A percentile compares a stretch with the other conserved stretches of the same genome.
These are phyloP conservation scores for Hylyphantes graminicola DNA, from an alignment of 1,140 invertebrate genomes.

Conservation along the genomic window DNA sequence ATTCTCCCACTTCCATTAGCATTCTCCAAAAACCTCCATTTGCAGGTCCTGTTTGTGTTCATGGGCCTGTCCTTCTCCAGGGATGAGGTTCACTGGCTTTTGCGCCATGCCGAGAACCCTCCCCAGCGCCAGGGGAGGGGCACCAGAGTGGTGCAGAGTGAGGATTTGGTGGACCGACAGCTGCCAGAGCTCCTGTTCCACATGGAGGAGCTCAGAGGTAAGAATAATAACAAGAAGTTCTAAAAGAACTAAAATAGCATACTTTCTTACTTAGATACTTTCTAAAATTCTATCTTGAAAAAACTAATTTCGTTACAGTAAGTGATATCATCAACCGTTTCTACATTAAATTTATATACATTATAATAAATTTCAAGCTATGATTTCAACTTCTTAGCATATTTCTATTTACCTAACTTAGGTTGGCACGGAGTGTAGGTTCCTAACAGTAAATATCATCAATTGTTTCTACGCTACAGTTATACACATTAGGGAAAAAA, in stretches of 20 bases:
- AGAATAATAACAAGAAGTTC: no score
- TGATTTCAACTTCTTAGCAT: no score
- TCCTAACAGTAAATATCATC: no score
- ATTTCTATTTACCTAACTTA: no score
- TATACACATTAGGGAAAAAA: no score
- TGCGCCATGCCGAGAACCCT: conserved; percentile 96
- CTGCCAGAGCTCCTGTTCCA: conserved; percentile 97
- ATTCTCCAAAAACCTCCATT: conserved; percentile 50
- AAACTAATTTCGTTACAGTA: background rate
- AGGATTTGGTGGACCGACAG: conserved; percentile 92
- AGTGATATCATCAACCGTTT: no score
- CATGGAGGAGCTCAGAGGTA: conserved; percentile 92
- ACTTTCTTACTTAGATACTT: no score
- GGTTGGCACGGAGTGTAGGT: no score
- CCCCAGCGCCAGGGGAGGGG: conserved; percentile 82
- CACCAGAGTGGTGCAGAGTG: conserved; percentile 73
- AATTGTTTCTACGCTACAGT: no score
- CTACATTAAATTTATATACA: no score
- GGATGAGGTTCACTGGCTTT: conserved; percentile 97
- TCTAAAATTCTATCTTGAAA: conserved; percentile 27
- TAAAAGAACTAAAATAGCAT: no score
- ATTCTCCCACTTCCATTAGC: background rate
- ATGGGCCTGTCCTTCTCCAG: conserved; percentile 94
- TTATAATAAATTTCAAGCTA: no score
- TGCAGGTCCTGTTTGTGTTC: conserved; percentile 89